A percentile compares a stretch with the other conserved stretches of the same genome.
phyloP scores from a whole-genome alignment of 2,113 vertebrate species.

The Actenoides hombroni region DNA sequence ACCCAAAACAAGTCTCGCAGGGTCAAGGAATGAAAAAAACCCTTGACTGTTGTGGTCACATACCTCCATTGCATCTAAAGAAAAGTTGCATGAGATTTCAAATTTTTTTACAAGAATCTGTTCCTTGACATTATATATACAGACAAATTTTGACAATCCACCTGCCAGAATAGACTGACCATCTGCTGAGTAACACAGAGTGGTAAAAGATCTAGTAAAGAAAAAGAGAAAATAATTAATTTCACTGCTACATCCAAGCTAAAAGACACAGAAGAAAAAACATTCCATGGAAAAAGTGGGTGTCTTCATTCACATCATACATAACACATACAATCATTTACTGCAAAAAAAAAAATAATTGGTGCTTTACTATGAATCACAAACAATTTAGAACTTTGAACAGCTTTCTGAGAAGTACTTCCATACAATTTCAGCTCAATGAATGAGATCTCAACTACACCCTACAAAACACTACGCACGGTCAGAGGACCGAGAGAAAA shows the following conservation, averaged over 20 bases:
- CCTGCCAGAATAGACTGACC: constrained; percentile 89
- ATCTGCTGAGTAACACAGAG: constrained; percentile 93
- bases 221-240: not conserved
- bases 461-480: not conserved
- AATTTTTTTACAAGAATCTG: constrained; percentile 96
- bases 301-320: not conserved
- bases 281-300: not conserved
- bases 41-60: not conserved
- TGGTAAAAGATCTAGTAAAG: constrained; percentile 85
- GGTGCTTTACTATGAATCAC: not conserved
- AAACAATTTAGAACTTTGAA: not conserved
- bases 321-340: not conserved
- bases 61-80: constrained; percentile 97
- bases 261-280: not conserved
- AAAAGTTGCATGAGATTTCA: constrained; percentile 95
- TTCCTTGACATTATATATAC: constrained; percentile 91
- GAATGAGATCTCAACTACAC: not conserved
- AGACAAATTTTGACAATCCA: constrained; percentile 92
- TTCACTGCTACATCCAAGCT: not conserved
- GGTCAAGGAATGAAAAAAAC: not conserved
- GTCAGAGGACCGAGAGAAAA: not conserved
- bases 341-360: not conserved
- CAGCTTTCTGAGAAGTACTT: not conserved
- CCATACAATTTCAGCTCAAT: not conserved
- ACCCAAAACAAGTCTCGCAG: not conserved